phyloP scores from a whole-genome alignment of 2,797 vertebrate genomes.

The Ambastaia sidthimunki region DNA sequence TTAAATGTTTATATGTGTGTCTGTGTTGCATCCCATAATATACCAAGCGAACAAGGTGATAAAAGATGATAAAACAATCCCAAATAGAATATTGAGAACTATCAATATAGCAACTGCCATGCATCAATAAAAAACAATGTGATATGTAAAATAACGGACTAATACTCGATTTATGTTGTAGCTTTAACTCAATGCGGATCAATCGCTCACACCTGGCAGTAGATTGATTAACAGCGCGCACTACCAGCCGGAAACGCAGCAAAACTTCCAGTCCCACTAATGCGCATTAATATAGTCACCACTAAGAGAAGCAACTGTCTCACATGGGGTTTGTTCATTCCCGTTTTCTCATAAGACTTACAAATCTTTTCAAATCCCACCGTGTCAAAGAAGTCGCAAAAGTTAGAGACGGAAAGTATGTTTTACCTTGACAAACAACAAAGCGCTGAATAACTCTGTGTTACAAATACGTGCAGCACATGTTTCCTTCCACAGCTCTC shows the following conservation, averaged over 20 bases:
- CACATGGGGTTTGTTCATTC: not conserved
- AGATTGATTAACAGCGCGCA: constrained; percentile 10
- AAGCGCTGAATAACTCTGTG: constrained; percentile 22
- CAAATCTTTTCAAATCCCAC: not conserved
- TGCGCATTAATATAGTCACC: not conserved
- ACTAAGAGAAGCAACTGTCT: not conserved
- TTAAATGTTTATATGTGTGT: too few species aligned
- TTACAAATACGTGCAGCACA: constrained; percentile 42
- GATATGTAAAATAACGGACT: too few species aligned
- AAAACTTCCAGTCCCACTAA: not conserved
- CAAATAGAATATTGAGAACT: too few species aligned
- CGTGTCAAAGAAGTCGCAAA: not conserved
- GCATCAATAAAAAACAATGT: too few species aligned
- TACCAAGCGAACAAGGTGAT: too few species aligned
- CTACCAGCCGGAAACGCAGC: not conserved
- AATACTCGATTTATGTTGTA: too few species aligned
- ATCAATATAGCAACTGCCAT: too few species aligned
- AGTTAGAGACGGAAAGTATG: not conserved
- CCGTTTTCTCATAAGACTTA: not conserved
- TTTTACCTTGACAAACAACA: not conserved
- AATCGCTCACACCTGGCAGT: constrained; percentile 17
- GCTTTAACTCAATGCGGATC: not conserved
- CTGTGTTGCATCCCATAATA: too few species aligned
- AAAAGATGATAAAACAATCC: too few species aligned
- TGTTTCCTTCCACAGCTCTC: constrained; percentile 78